These are phyloP conservation scores for Brienomyrus brachyistius DNA, from an alignment of 2,113 vertebrate species.

Conservation along the genomic window DNA sequence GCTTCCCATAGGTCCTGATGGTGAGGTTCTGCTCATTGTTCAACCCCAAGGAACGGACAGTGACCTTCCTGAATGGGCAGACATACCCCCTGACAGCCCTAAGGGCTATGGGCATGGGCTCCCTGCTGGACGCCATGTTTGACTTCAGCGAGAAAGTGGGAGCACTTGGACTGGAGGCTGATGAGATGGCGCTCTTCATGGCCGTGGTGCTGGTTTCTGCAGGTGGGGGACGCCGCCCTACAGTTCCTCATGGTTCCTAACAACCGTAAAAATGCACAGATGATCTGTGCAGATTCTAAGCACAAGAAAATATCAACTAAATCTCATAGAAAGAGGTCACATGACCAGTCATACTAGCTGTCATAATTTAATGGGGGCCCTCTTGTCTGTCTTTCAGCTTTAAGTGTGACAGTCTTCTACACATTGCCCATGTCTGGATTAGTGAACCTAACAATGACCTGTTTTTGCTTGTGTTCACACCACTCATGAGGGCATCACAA, in stretches of 20 bases:
- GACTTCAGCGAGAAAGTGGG: slow-evolving; percentile 66
- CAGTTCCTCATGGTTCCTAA: neutral
- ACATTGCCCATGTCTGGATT: neutral
- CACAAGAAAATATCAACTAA: neutral
- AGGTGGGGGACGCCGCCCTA: slow-evolving; percentile 45
- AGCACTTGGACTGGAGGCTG: slow-evolving; percentile 59
- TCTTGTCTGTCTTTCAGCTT: neutral
- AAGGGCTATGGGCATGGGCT: slow-evolving; percentile 56
- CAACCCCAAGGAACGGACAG: slow-evolving; percentile 55
- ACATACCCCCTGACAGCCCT: slow-evolving; percentile 59
- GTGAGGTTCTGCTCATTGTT: slow-evolving; percentile 69
- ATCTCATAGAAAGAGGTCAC: neutral
- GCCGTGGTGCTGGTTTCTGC: slow-evolving; percentile 70
- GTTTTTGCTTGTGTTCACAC: neutral
- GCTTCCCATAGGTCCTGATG: slow-evolving; percentile 60
- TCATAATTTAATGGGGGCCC: neutral
- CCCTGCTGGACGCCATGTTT: slow-evolving; percentile 60
- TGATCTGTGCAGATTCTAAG: neutral
- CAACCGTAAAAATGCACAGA: neutral
- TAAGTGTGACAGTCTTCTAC: neutral
- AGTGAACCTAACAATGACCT: neutral
- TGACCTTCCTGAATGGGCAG: slow-evolving; percentile 67
- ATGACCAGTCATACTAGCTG: neutral
- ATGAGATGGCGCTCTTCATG: slow-evolving; percentile 73
- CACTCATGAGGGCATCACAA: neutral